Evolutionary conservation across 2,888 invertebrate genomes (phyloP).

Genomic region (Pharmacophagus antenor): DNA sequence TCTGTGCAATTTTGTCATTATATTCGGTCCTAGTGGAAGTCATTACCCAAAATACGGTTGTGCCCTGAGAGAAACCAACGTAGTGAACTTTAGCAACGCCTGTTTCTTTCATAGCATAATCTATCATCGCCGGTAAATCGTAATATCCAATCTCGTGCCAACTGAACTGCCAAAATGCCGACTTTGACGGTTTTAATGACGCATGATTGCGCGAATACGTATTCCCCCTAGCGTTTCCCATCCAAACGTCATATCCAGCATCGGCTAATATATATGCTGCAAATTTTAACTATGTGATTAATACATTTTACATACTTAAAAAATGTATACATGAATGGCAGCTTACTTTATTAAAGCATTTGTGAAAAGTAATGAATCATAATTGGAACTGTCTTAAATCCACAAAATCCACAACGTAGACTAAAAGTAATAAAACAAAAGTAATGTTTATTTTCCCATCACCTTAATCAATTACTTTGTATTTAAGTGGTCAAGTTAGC

Average conservation of each 20-base stretch:
- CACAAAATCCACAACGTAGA: too few species aligned
- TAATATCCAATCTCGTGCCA: slow-evolving; percentile 89
- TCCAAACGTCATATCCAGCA: slow-evolving; percentile 89
- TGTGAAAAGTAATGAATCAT: too few species aligned
- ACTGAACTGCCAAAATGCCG: slow-evolving; percentile 78
- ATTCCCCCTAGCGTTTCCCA: slow-evolving; percentile 92
- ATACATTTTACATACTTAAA: too few species aligned
- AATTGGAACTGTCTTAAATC: too few species aligned
- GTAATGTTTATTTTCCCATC: too few species aligned
- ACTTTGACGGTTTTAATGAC: slow-evolving; percentile 52
- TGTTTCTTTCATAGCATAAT: slow-evolving; percentile 81
- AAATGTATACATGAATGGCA: too few species aligned
- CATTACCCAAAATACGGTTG: slow-evolving; percentile 83
- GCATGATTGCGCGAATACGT: slow-evolving; percentile 85
- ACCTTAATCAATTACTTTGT: too few species aligned
- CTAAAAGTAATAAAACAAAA: too few species aligned
- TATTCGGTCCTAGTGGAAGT: slow-evolving; percentile 79
- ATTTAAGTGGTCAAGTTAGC: too few species aligned
- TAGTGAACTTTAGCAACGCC: slow-evolving; percentile 82
- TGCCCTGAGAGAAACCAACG: slow-evolving; percentile 87
- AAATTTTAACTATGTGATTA: too few species aligned
- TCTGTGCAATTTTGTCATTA: slow-evolving; percentile 79
- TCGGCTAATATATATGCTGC: slow-evolving; percentile 86
- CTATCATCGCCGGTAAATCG: slow-evolving; percentile 89
- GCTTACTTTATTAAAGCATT: too few species aligned